Percentiles rank a stretch among this genome's conserved stretches.
These are phyloP conservation scores for Sphaeramia orbicularis DNA, from an alignment of 2,797 vertebrate genomes.

Conservation along the genomic window DNA sequence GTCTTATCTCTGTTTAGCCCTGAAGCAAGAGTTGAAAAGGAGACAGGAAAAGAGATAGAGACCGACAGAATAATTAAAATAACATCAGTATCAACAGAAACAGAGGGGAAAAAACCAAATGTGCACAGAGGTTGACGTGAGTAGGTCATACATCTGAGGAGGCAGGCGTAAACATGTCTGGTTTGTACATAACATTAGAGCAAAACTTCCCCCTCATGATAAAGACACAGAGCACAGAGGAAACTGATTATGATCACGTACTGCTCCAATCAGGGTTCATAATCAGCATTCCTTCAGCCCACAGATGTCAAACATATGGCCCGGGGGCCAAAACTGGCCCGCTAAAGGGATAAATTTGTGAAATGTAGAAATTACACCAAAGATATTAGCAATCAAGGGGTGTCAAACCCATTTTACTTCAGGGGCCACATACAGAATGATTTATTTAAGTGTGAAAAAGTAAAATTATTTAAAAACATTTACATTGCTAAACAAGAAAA, in stretches of 20 bases:
- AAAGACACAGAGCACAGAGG: slow-evolving; percentile 5
- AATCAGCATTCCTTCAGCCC: slow-evolving; percentile 25
- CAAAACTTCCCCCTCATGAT: slow-evolving; percentile 12
- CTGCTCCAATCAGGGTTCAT: slow-evolving; percentile 24
- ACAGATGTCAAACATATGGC: no score
- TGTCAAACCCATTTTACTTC: no score
- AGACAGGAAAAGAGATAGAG: background rate
- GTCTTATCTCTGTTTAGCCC: slow-evolving; percentile 43
- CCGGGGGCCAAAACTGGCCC: no score
- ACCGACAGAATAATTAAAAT: slow-evolving; percentile 30
- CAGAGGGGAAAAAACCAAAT: slow-evolving; percentile 3
- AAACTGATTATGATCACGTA: slow-evolving; percentile 36
- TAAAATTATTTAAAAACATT: no score
- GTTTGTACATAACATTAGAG: slow-evolving; percentile 1
- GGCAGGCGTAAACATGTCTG: slow-evolving; percentile 38
- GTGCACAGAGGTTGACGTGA: background rate
- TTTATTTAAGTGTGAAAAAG: no score
- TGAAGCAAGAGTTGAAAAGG: slow-evolving; percentile 21
- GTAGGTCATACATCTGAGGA: background rate
- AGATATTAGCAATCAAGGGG: no score
- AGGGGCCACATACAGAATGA: no score
- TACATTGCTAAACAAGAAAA: no score
- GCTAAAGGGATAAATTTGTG: slow-evolving; percentile 5
- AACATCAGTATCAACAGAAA: slow-evolving; percentile 8
- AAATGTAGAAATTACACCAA: background rate